Evolutionary conservation across 2,888 invertebrate species (phyloP).

Genomic region (Dynastes hyllus): DNA sequence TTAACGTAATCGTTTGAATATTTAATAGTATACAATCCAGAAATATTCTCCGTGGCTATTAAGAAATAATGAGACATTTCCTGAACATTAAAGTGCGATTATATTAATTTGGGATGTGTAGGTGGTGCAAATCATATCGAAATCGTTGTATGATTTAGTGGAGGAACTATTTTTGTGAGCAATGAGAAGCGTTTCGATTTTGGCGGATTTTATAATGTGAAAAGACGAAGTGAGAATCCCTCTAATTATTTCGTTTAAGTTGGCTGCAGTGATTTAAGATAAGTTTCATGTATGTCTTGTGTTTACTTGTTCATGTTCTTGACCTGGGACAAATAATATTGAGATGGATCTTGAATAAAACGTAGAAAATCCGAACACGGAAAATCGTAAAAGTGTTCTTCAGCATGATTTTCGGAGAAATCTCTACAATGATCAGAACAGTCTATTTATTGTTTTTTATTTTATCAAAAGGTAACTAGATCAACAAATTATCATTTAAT

Average conservation of each 20-base stretch:
- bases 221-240: background rate
- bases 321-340: constrained; percentile 66
- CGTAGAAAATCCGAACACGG: constrained; percentile 56
- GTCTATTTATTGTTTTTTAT: constrained; percentile 50
- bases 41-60: constrained; percentile 1
- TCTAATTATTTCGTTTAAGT: constrained; percentile 22
- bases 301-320: constrained; percentile 56
- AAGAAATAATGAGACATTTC: constrained; percentile 39
- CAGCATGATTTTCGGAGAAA: constrained; percentile 4
- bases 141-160: constrained; percentile 3
- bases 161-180: background rate
- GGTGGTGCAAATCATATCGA: background rate
- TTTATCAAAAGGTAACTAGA: constrained; percentile 51
- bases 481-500: constrained; percentile 4
- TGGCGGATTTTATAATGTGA: background rate
- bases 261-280: constrained; percentile 36
- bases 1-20: background rate
- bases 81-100: constrained; percentile 17
- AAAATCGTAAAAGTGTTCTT: constrained; percentile 9
- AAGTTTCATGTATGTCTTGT: constrained; percentile 30
- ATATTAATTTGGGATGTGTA: constrained; percentile 21
- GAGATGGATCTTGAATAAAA: constrained; percentile 59
- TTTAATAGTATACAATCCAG: background rate
- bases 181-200: background rate
- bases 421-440: constrained; percentile 41